Percentiles rank a stretch among this genome's conserved stretches.
phyloP scores from a whole-genome alignment of 2,888 invertebrate species.

The Harmothoe impar region DNA sequence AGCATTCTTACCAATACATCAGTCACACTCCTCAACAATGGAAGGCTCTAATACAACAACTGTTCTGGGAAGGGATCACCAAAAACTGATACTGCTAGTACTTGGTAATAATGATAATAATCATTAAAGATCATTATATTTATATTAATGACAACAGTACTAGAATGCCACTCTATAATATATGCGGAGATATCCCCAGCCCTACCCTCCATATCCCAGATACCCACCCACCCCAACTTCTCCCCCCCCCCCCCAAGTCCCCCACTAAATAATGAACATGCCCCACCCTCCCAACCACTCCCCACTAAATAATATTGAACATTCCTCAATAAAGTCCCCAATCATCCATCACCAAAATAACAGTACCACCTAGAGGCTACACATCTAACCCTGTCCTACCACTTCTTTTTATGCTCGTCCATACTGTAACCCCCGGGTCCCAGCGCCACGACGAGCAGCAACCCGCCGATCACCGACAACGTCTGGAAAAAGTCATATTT shows the following conservation, averaged over 20 bases:
- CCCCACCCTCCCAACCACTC: not conserved
- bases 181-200: no score
- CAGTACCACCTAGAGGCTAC: not conserved
- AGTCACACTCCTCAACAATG: not conserved
- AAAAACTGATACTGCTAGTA: not conserved
- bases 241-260: not conserved
- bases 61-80: not conserved
- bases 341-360: not conserved
- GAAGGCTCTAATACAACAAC: not conserved
- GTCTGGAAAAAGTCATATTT: slow-evolving; percentile 99
- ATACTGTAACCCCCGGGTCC: slow-evolving; percentile 97
- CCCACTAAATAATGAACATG: not conserved
- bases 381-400: slow-evolving; percentile 85
- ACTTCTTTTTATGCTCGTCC: slow-evolving; percentile 99
- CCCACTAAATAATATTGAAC: not conserved
- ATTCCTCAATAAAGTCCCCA: not conserved
- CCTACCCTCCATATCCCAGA: not conserved
- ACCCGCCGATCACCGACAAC: slow-evolving; percentile 98
- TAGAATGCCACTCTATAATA: not conserved
- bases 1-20: no score
- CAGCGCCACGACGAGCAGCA: slow-evolving; percentile 98
- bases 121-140: not conserved
- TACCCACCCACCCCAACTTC: not conserved
- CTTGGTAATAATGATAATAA: not conserved
- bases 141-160: not conserved